Conservation (phyloP, 1,140 invertebrate genomes). For the Procambarus clarkii region DNA sequence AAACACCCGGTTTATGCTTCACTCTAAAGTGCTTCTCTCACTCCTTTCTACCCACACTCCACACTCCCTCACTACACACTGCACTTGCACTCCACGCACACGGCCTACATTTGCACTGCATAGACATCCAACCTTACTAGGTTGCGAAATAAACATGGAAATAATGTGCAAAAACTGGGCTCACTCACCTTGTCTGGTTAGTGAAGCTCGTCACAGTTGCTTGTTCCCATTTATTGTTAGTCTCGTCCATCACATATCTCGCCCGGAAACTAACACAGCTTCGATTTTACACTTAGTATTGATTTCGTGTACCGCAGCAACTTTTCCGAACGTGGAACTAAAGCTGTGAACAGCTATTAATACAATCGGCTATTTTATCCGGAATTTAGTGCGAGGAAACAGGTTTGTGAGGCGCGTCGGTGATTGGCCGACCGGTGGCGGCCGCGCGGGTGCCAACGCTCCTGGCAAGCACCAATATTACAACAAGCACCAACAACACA, state of each 20-base stretch:
- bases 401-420: constrained; percentile 8
- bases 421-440: constrained; percentile 8
- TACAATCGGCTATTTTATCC: background rate
- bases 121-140: constrained; percentile 58
- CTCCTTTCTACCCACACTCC: constrained; percentile 19
- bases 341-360: background rate
- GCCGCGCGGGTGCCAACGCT: constrained; percentile 14
- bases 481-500: background rate
- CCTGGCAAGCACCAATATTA: background rate
- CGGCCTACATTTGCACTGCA: constrained; percentile 55
- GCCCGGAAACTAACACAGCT: background rate
- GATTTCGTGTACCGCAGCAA: too few relatives aligned
- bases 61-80: constrained; percentile 35
- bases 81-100: constrained; percentile 46
- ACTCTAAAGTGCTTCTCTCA: constrained; percentile 7
- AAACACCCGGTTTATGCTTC: constrained; percentile 54
- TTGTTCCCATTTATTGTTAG: background rate
- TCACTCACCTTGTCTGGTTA: constrained; percentile 60
- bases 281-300: background rate
- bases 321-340: background rate
- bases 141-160: constrained; percentile 62
- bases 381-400: constrained; percentile 11
- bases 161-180: constrained; percentile 61
- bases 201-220: constrained; percentile 41
- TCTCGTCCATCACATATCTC: background rate